These are phyloP conservation scores for Marcusenius ussheri DNA, from an alignment of 2,113 vertebrate genomes.

Conservation along the genomic window DNA sequence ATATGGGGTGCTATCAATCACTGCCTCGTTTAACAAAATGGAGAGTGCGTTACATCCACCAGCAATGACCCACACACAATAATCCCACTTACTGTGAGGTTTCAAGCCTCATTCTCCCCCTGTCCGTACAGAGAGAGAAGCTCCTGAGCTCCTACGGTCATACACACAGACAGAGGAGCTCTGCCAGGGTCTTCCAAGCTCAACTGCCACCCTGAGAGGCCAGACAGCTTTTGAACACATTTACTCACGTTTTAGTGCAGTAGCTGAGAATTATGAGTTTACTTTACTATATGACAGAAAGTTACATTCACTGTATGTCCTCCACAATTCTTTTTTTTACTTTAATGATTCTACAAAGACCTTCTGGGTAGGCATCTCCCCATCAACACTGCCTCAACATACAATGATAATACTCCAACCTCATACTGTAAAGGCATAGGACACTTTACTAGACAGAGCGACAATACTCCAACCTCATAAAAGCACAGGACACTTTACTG, in stretches of 20 bases:
- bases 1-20: conserved; percentile 7
- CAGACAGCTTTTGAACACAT: neutral
- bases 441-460: too few relatives aligned
- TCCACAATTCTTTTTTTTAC: neutral
- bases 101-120: neutral
- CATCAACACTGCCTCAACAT: neutral
- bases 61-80: neutral
- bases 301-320: neutral
- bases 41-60: neutral
- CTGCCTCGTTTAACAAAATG: neutral
- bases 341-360: neutral
- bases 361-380: neutral
- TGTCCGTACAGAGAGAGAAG: neutral
- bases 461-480: too few relatives aligned
- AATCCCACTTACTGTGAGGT: neutral
- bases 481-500: neutral
- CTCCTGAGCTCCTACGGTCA: neutral
- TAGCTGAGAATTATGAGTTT: neutral
- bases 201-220: neutral
- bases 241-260: neutral
- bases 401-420: neutral
- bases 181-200: neutral
- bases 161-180: neutral
- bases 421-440: neutral
- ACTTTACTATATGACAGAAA: neutral